A percentile compares a stretch with the other conserved stretches of the same genome.
Evolutionary conservation across 2,797 vertebrate genomes (phyloP).

Genomic region (Notolabrus celidotus): DNA sequence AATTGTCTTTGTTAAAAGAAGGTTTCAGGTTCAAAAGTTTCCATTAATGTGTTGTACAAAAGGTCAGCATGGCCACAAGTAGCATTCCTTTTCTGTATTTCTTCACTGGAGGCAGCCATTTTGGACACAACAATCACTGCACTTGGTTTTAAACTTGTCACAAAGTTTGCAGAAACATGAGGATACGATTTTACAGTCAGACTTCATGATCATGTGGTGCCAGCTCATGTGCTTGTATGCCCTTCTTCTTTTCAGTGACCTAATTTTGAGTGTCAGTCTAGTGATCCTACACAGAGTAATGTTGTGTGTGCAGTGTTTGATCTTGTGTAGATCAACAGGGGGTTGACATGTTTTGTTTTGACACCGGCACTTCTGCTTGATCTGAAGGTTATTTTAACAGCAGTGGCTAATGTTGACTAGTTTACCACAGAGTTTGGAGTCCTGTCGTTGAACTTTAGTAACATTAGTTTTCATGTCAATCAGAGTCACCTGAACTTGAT

Average conservation of each 20-base stretch:
- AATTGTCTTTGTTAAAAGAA: not conserved
- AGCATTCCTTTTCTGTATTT: conserved; percentile 2
- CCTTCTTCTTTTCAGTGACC: conserved; percentile 19
- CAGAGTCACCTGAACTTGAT: not conserved
- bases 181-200: conserved; percentile 22
- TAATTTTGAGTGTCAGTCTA: conserved; percentile 24
- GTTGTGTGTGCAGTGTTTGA: not conserved
- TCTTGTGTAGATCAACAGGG: not conserved
- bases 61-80: conserved; percentile 12
- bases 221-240: conserved; percentile 23
- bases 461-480: too few relatives aligned
- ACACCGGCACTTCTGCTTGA: not conserved
- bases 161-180: conserved; percentile 3
- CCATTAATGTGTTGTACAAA: not conserved
- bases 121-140: conserved; percentile 15
- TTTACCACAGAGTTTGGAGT: not conserved
- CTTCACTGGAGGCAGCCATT: conserved; percentile 38
- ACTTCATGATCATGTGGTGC: conserved; percentile 22
- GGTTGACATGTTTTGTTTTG: not conserved
- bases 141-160: conserved; percentile 8
- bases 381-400: not conserved
- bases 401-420: not conserved
- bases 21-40: not conserved
- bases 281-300: conserved; percentile 16
- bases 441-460: too few relatives aligned